Conservation (phyloP, 2,797 vertebrate species). For the Merluccius polli region DNA sequence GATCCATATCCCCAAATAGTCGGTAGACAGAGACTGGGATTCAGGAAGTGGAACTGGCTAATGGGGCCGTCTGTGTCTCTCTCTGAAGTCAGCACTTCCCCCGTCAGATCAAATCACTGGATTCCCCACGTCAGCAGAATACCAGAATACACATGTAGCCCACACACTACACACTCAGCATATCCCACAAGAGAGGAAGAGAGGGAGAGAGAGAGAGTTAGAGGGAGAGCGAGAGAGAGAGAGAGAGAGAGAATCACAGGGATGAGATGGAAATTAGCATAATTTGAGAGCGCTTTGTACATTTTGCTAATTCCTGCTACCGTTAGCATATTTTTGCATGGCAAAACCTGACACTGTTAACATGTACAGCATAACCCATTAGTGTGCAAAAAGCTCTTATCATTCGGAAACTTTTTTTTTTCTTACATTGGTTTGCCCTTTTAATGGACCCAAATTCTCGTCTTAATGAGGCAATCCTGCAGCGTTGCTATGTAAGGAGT, state of each 20-base stretch:
- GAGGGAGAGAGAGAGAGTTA: background rate
- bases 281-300: background rate
- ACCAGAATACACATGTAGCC: conserved; percentile 35
- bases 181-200: conserved; percentile 16
- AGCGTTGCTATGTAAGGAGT: no score
- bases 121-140: conserved; percentile 57
- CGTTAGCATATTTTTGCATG: no score
- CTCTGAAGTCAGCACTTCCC: conserved; percentile 57
- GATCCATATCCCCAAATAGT: conserved; percentile 26
- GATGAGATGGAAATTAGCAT: background rate
- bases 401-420: no score
- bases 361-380: no score
- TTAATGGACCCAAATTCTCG: no score
- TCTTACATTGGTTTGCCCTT: no score
- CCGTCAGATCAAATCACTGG: conserved; percentile 55
- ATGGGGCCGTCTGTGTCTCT: conserved; percentile 3
- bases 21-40: background rate
- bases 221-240: background rate
- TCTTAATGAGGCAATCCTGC: no score
- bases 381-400: no score
- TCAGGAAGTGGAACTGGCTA: background rate
- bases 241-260: background rate
- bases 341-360: no score
- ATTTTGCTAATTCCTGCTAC: conserved; percentile 10
- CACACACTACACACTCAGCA: conserved; percentile 30